Conservation (phyloP, 1,140 invertebrate genomes). For the Zaprionus gabonicus region DNA sequence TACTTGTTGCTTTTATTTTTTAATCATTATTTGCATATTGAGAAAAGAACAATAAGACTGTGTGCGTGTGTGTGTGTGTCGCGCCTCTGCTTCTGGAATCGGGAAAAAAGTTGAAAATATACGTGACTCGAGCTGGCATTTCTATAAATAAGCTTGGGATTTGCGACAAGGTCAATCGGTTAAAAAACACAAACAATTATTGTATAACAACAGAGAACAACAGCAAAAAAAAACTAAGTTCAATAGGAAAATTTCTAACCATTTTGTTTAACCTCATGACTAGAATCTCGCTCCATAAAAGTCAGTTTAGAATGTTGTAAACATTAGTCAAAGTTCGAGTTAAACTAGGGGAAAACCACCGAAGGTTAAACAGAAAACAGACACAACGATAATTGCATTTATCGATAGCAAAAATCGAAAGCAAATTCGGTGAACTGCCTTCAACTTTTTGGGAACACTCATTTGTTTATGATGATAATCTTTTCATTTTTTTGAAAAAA, state of each 20-base stretch:
- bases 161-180: slow-evolving; percentile 61
- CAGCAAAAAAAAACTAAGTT: not conserved
- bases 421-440: not conserved
- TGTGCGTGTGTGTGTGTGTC: not conserved
- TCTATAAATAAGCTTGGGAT: slow-evolving; percentile 43
- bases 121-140: slow-evolving; percentile 41
- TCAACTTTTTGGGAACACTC: not conserved
- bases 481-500: not conserved
- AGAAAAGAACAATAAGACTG: slow-evolving; percentile 20
- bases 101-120: slow-evolving; percentile 22
- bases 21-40: slow-evolving; percentile 69
- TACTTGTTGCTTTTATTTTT: slow-evolving; percentile 38
- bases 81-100: slow-evolving; percentile 32
- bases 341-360: not conserved
- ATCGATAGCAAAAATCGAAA: slow-evolving; percentile 1
- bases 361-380: not conserved
- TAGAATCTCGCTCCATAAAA: not conserved
- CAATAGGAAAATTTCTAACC: slow-evolving; percentile 2
- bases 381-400: not conserved
- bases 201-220: slow-evolving; percentile 23
- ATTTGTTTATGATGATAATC: not conserved
- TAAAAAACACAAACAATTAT: slow-evolving; percentile 18
- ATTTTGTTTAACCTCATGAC: not conserved
- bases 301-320: not conserved
- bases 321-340: not conserved